Evolutionary conservation across 1,140 invertebrate species (phyloP), one percentile per base, ranked within the genome.

Genomic region (Trinorchestia longiramus): DNA sequence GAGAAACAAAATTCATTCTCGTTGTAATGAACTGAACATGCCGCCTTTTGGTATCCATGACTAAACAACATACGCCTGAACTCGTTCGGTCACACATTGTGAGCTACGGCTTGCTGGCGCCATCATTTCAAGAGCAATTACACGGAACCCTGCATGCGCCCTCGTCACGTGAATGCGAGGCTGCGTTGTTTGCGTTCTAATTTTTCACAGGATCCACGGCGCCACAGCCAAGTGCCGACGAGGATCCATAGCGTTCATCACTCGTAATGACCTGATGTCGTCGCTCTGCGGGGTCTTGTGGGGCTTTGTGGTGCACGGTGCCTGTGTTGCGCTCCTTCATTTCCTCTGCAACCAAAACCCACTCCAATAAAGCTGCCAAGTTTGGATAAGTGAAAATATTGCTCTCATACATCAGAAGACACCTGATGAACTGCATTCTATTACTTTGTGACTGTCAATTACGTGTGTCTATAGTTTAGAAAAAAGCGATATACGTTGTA

Each of bases 161-260:
- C 11, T 77, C 62, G 62, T 77, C 62, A 77, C 62, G 62, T 77
- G 62, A 77, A 53, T 53, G 47, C 47, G 47, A 53, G 47, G 47
- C 47, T 19, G 47, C 19, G 62, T 77, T 77, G 62, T 77, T 77
- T 77, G 62, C 62, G 62, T 28, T 23, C 62, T 77, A 11, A 77
- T 77, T 77, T 77, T 36, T 77, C 62, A 77, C 15, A 36, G 28
- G 62, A 1, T 77, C 11, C 62, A 28, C 15, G 11, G 62, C 62
- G 28, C 62, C 62, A 11, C 62, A 77, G 62, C 62, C 62, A 15
- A 77, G 62, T 77, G 28, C 15, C 28, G 62, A 1, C 62, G 62
- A 77, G 62, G 62, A 77, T 77, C 62, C 62, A 77, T 77, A 77
- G 62, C 62, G 62, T 77, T 77, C 62, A 77, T 77, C 62, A 77